A percentile compares a stretch with the other conserved stretches of the same genome.
phyloP scores from a whole-genome alignment of 2,113 vertebrate species.

The Globicephala melas region DNA sequence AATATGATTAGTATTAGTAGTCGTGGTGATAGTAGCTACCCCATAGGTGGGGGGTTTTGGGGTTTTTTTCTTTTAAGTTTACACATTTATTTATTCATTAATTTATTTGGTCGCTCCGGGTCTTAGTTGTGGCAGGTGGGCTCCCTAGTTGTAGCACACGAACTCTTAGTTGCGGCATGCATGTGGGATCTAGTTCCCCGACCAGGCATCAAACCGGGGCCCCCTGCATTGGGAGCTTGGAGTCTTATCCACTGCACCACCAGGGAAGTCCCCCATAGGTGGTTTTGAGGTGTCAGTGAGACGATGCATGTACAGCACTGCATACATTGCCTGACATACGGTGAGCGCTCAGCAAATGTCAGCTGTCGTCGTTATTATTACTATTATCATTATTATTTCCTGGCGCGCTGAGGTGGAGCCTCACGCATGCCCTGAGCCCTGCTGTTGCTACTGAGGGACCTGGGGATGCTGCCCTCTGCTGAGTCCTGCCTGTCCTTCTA shows the following conservation, averaged over 20 bases:
- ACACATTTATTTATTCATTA: too few relatives aligned
- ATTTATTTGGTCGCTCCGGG: too few relatives aligned
- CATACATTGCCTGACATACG: not conserved
- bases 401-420: not conserved
- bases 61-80: too few relatives aligned
- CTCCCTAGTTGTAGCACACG: too few relatives aligned
- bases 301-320: not conserved
- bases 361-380: not conserved
- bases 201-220: too few relatives aligned
- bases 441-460: not conserved
- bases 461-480: not conserved
- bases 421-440: not conserved
- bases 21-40: not conserved
- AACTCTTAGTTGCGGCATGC: too few relatives aligned
- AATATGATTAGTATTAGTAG: not conserved
- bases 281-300: not conserved
- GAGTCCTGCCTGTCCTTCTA: not conserved
- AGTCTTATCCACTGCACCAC: too few relatives aligned
- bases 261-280: not conserved
- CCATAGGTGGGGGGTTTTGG: not conserved
- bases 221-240: too few relatives aligned
- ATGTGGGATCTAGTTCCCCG: too few relatives aligned
- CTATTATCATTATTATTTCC: not conserved
- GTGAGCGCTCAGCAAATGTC: not conserved
- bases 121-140: too few relatives aligned